A percentile compares a stretch with the other conserved stretches of the same genome.
These are phyloP conservation scores for Notarius quadriscutis DNA, from an alignment of 2,113 vertebrate genomes.

Conservation along the genomic window DNA sequence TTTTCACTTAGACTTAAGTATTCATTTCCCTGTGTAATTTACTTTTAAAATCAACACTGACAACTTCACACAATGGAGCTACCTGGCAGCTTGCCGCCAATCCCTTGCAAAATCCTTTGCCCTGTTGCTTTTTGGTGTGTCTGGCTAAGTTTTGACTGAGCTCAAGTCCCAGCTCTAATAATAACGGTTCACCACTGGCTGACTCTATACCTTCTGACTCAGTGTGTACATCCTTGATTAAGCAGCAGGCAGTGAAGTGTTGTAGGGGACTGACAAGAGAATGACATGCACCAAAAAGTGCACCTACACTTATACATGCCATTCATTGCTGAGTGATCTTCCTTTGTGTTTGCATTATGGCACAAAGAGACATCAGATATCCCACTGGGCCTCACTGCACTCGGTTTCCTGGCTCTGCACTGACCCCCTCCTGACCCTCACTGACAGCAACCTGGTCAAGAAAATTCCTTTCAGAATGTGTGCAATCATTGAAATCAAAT, in stretches of 20 bases:
- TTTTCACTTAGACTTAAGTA: too few relatives aligned
- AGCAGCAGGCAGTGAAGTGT: background rate
- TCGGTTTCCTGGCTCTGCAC: conserved; percentile 41
- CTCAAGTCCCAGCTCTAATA: too few relatives aligned
- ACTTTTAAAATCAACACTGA: too few relatives aligned
- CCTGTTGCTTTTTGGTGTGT: too few relatives aligned
- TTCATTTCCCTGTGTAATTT: too few relatives aligned
- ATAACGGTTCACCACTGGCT: background rate
- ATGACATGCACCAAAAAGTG: background rate
- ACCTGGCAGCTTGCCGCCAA: too few relatives aligned
- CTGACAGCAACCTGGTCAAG: conserved; percentile 15
- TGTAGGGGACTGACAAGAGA: conserved; percentile 17
- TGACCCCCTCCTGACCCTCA: conserved; percentile 44
- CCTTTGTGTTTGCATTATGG: conserved; percentile 43
- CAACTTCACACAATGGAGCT: too few relatives aligned
- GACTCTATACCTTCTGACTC: background rate
- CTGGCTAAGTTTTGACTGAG: too few relatives aligned
- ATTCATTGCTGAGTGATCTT: conserved; percentile 38
- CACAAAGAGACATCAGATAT: conserved; percentile 49
- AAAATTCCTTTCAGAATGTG: background rate
- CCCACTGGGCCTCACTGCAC: conserved; percentile 25
- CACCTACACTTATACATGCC: conserved; percentile 28
- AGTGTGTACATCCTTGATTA: background rate
- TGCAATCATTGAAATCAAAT: conserved; percentile 2
- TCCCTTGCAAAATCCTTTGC: too few relatives aligned